phyloP scores from a whole-genome alignment of 2,888 invertebrate genomes.

The Cantharis lateralis region DNA sequence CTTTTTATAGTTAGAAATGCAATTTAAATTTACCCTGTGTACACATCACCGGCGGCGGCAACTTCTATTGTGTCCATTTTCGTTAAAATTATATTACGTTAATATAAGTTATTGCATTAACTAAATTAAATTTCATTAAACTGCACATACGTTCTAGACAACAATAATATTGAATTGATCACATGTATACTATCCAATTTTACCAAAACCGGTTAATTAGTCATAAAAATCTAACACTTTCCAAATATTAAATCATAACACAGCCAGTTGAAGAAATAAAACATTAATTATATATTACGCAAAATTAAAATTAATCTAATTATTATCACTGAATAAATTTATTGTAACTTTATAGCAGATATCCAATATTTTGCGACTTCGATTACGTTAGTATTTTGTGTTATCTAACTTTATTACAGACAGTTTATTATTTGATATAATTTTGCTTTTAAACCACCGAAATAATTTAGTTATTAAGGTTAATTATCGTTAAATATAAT shows the following conservation, averaged over 20 bases:
- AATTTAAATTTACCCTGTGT: not conserved
- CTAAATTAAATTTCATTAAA: not conserved
- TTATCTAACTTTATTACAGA: not conserved
- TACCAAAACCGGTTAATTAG: not conserved
- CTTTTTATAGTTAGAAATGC: not conserved
- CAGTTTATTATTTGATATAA: not conserved
- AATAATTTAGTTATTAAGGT: not conserved
- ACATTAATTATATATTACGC: not conserved
- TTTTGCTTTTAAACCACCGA: not conserved
- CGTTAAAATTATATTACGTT: not conserved
- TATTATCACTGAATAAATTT: not conserved
- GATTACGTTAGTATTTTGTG: slow-evolving; percentile 1
- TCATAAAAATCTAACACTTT: not conserved
- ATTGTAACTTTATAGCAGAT: not conserved
- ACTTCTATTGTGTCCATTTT: not conserved
- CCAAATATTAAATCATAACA: not conserved
- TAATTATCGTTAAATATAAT: not conserved
- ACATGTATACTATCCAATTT: not conserved
- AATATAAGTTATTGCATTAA: not conserved
- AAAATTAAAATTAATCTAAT: not conserved
- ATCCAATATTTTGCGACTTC: not conserved
- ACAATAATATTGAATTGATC: not conserved
- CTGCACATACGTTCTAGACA: not conserved
- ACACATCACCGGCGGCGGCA: not conserved
- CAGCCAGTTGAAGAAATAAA: not conserved